Evolutionary conservation across 1,140 invertebrate species (phyloP), one percentile per base, ranked within the genome.

Genomic region (Holotrichia oblita): DNA sequence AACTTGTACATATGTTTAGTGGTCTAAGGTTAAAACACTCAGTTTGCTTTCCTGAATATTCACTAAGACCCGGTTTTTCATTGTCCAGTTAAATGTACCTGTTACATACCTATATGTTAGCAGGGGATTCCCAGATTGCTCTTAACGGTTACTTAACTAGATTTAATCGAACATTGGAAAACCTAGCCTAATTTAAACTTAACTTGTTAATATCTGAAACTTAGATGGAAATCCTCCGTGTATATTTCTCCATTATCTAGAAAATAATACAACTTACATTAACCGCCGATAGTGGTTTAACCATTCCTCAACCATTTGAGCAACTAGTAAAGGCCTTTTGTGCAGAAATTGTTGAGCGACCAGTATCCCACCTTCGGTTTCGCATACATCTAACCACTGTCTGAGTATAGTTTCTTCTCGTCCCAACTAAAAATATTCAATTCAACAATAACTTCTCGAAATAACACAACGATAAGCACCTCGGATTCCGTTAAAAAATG

Each of bases 231-330:
- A n/a, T n/a, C n/a, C n/a, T n/a, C n/a, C n/a, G n/a, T n/a, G n/a
- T n/a, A n/a, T 34, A 34, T 4, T 34, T 34, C 27, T 34, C 4
- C 27, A 34, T 34, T 34, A 17, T 48, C 10, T 10, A 48, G 10
- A 14, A 48, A 48, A 48, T 17, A 48, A 48, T 40, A 24, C n/a
- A 17, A 91, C 93, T 92, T 87, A 96, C 94, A 93, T 93, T 84
- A 96, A 90, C 84, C 94, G 91, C 84, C 96, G 90, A 88, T 98
- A 99, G 89, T 97, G 94, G 89, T 98, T 97, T 59, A 98, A 89
- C 97, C 97, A 98, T 87, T 98, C 96, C 86, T 98, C 96, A n/a
- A 97, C 89, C 96, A 98, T 97, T 89, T 98, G 97, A 80, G 95
- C 95, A 81, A 98, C 96, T 17, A 97, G 90, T 69, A 96, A 88